Evolutionary conservation across 2,113 vertebrate genomes (phyloP).

Genomic region (Channa maculata): DNA sequence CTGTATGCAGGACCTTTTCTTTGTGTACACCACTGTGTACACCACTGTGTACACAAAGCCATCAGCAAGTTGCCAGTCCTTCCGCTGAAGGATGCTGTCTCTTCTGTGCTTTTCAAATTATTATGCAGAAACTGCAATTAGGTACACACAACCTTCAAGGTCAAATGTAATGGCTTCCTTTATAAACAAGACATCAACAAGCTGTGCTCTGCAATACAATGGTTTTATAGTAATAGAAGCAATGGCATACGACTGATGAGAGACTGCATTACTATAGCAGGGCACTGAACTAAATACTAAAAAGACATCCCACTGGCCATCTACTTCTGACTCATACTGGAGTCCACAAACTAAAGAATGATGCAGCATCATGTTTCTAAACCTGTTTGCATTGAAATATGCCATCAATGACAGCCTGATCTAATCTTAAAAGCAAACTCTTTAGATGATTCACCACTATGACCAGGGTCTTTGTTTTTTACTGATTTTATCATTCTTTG

Average conservation of each 20-base stretch:
- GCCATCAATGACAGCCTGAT: conserved; percentile 34
- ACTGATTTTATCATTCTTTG: conserved; percentile 30
- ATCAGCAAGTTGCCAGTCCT: conserved; percentile 11
- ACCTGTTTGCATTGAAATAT: conserved; percentile 30
- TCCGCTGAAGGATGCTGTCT: conserved; percentile 39
- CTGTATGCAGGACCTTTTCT: conserved; percentile 8
- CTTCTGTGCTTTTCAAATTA: conserved; percentile 52
- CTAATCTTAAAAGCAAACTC: conserved; percentile 40
- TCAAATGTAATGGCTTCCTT: conserved; percentile 59
- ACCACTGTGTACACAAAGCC: conserved; percentile 28
- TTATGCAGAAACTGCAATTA: conserved; percentile 61
- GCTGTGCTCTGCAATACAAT: conserved; percentile 43
- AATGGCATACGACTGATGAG: conserved; percentile 35
- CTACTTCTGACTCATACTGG: conserved; percentile 26
- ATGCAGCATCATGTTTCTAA: conserved; percentile 25
- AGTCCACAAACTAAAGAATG: conserved; percentile 18
- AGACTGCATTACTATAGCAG: conserved; percentile 21
- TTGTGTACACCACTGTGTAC: conserved; percentile 4
- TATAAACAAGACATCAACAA: conserved; percentile 60
- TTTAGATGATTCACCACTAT: conserved; percentile 36
- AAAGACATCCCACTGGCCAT: conserved; percentile 25
- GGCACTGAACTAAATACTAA: conserved; percentile 40
- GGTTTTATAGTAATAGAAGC: conserved; percentile 47
- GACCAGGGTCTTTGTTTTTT: conserved; percentile 25
- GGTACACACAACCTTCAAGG: conserved; percentile 57